Percentiles rank a stretch among this genome's conserved stretches.
Conservation (phyloP, 2,797 vertebrate species). For the Arremon brunneinucha region DNA sequence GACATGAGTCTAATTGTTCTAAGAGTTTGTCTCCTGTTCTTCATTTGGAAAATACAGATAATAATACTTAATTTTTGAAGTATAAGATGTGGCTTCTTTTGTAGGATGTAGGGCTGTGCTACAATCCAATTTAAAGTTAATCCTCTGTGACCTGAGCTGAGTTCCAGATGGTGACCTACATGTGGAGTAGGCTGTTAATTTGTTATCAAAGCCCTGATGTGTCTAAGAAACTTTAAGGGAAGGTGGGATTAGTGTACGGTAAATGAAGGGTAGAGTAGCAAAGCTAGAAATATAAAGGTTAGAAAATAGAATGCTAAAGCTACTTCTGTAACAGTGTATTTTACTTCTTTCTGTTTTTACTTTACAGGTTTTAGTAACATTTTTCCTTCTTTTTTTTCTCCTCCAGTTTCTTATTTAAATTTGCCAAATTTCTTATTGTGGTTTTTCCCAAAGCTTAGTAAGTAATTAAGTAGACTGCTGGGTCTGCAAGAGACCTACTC, state of each 20-base stretch:
- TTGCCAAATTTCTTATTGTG: neutral
- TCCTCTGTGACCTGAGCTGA: neutral
- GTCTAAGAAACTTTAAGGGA: neutral
- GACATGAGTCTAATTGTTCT: neutral
- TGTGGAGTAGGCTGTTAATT: neutral
- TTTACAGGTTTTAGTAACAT: neutral
- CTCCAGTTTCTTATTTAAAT: neutral
- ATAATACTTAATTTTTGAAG: neutral
- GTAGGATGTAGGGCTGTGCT: neutral
- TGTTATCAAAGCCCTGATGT: neutral
- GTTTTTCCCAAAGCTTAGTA: neutral
- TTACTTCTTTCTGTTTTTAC: neutral
- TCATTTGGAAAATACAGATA: neutral
- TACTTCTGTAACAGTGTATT: neutral
- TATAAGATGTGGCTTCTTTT: neutral
- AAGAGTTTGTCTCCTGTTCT: neutral
- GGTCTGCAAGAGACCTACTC: neutral
- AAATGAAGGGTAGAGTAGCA: neutral
- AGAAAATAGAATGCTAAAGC: neutral
- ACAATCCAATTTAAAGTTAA: slow-evolving; percentile 1
- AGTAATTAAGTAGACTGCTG: neutral
- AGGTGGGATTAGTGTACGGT: neutral
- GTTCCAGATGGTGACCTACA: slow-evolving; percentile 39
- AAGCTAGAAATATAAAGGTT: neutral
- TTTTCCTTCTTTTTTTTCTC: fast-evolving